A percentile compares a stretch with the other conserved stretches of the same genome.
Conservation (phyloP, 2,113 vertebrate species). For the Phrynosoma blainvillii region DNA sequence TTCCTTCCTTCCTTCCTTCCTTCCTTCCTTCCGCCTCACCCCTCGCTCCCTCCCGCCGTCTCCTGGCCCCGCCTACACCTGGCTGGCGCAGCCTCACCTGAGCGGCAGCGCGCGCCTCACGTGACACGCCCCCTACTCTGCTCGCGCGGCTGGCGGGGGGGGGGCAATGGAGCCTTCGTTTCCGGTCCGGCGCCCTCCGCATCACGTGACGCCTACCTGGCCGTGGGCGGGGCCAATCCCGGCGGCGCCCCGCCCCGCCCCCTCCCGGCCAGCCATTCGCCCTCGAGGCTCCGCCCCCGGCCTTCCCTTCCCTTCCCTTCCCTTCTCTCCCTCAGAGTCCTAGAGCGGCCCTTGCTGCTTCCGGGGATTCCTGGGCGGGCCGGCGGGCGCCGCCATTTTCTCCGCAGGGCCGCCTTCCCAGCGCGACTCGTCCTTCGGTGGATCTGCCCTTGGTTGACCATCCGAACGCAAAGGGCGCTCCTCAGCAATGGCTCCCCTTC, state of each 20-base stretch:
- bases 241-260: background rate
- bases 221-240: background rate
- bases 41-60: background rate
- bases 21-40: background rate
- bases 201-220: background rate
- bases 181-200: background rate
- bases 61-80: background rate
- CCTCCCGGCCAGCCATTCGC: background rate
- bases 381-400: too few relatives aligned
- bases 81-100: background rate
- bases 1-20: too few relatives aligned
- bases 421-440: too few relatives aligned
- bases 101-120: background rate
- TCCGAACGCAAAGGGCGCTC: too few relatives aligned
- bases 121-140: background rate
- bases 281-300: background rate
- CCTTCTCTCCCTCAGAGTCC: too few relatives aligned
- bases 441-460: too few relatives aligned
- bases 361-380: too few relatives aligned
- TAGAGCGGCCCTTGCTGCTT: too few relatives aligned
- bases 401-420: too few relatives aligned
- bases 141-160: background rate
- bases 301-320: background rate
- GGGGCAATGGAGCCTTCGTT: background rate
- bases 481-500: too few relatives aligned